A percentile compares a stretch with the other conserved stretches of the same genome.
phyloP scores from a whole-genome alignment of 2,113 vertebrate species.

The Lepus americanus region DNA sequence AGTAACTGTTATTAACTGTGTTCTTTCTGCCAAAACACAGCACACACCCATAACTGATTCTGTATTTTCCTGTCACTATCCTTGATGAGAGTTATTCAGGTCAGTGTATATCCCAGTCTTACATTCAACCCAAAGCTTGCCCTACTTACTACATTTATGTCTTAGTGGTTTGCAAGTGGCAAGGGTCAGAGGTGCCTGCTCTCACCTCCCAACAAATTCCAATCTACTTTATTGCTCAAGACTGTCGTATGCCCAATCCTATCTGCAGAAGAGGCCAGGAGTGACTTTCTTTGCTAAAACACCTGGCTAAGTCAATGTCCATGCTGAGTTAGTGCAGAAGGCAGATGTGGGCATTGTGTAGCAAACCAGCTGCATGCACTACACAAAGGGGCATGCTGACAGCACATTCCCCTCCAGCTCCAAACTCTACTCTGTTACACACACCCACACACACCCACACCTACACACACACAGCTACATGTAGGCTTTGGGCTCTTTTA shows the following conservation, averaged over 20 bases:
- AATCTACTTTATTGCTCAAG: not conserved
- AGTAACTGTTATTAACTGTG: not conserved
- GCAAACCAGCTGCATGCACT: not conserved
- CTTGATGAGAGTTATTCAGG: not conserved
- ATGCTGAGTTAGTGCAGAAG: not conserved
- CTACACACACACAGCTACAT: not conserved
- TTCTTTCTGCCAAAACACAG: not conserved
- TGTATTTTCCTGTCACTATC: not conserved
- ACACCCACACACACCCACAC: not conserved
- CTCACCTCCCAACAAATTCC: no score
- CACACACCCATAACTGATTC: not conserved
- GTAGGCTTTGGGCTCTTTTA: not conserved
- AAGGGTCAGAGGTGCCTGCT: no score
- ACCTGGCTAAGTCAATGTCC: not conserved
- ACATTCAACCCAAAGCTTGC: not conserved
- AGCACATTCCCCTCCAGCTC: not conserved
- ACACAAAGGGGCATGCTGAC: not conserved
- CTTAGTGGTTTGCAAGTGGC: not conserved
- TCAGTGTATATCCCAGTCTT: not conserved
- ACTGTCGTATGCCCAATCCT: not conserved
- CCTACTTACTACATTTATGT: not conserved
- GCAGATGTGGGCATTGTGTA: not conserved
- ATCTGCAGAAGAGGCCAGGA: not conserved
- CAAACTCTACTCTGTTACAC: not conserved
- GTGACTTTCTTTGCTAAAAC: not conserved